A percentile compares a stretch with the other conserved stretches of the same genome.
phyloP scores from a whole-genome alignment of 2,113 vertebrate genomes.

The Andinoacara biseriatus region DNA sequence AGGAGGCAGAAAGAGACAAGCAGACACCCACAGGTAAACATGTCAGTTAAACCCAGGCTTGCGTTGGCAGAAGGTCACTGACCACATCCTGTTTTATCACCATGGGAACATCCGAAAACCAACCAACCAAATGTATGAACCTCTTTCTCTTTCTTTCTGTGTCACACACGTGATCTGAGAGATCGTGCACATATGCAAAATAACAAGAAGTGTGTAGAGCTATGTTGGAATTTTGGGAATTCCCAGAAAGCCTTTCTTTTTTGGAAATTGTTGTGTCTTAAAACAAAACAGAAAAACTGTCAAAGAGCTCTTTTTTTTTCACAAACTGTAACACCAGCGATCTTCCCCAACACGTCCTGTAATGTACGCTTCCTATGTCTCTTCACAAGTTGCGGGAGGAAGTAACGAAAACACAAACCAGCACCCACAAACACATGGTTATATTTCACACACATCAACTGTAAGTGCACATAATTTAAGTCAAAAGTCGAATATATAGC shows the following conservation, averaged over 20 bases:
- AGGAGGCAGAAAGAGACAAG: conserved; percentile 10
- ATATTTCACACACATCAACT: background rate
- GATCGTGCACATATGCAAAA: background rate
- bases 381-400: conserved; percentile 8
- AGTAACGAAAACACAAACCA: conserved; percentile 4
- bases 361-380: background rate
- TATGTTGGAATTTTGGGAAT: background rate
- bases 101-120: conserved; percentile 69
- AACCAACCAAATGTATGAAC: conserved; percentile 21
- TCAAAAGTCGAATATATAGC: background rate
- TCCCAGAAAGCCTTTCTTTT: background rate
- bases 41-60: conserved; percentile 37
- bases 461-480: background rate
- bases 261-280: background rate
- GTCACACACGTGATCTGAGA: background rate
- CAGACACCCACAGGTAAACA: conserved; percentile 62
- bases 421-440: background rate
- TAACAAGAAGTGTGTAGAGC: background rate
- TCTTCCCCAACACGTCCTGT: background rate
- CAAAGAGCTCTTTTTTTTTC: background rate
- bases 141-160: background rate
- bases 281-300: background rate
- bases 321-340: background rate
- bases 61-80: conserved; percentile 64
- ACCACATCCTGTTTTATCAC: conserved; percentile 80